Percentiles rank a stretch among this genome's conserved stretches.
phyloP scores from a whole-genome alignment of 2,113 vertebrate species.

The Melanocharis versteri region DNA sequence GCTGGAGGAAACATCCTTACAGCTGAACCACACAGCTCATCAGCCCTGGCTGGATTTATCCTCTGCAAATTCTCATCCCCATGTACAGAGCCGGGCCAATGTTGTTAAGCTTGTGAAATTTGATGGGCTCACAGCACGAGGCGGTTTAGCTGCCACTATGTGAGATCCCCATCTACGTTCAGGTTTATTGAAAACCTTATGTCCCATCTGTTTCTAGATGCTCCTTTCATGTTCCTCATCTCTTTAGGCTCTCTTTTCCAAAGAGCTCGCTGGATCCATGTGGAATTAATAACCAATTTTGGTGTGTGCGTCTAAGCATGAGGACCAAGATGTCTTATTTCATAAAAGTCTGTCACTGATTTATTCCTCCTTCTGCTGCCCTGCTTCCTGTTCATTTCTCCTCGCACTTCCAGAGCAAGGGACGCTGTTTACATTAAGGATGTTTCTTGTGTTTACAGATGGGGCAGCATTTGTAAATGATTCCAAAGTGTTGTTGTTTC shows the following conservation, averaged over 20 bases:
- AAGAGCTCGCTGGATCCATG: not conserved
- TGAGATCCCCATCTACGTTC: not conserved
- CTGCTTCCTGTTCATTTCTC: constrained; percentile 59
- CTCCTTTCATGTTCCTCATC: constrained; percentile 25
- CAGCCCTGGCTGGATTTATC: constrained; percentile 15
- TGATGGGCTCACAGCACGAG: constrained; percentile 53
- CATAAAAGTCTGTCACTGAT: constrained; percentile 40
- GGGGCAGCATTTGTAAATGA: constrained; percentile 36
- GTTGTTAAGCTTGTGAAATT: constrained; percentile 40
- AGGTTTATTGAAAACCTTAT: constrained; percentile 45
- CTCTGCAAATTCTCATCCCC: constrained; percentile 23
- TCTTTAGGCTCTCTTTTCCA: constrained; percentile 25
- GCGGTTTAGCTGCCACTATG: constrained; percentile 1
- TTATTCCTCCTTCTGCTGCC: constrained; percentile 39
- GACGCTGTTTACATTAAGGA: constrained; percentile 49
- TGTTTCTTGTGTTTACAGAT: constrained; percentile 68
- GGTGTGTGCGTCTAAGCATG: not conserved
- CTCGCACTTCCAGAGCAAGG: not conserved
- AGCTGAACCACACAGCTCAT: constrained; percentile 11
- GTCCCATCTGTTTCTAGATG: constrained; percentile 49
- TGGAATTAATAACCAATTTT: not conserved
- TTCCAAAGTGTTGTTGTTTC: constrained; percentile 18
- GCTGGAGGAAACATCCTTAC: not conserved
- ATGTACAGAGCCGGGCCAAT: not conserved
- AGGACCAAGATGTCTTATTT: constrained; percentile 51